A percentile compares a stretch with the other conserved stretches of the same genome.
Evolutionary conservation across 2,113 vertebrate genomes (phyloP).

Genomic region (Triplophysa siluroides): DNA sequence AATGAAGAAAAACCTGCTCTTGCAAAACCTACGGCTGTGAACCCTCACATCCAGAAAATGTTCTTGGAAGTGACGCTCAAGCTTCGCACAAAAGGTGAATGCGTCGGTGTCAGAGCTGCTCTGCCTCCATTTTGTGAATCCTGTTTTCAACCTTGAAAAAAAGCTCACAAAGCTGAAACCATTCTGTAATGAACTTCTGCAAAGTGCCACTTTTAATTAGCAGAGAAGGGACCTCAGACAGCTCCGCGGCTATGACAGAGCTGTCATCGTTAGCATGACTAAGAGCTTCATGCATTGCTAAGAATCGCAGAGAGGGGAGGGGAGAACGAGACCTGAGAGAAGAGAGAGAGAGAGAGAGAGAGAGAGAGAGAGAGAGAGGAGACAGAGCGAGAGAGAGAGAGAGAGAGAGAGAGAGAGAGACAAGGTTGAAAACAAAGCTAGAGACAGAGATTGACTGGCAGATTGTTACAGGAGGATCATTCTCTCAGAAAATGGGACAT

Average conservation of each 20-base stretch:
- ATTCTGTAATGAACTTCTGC: constrained; percentile 45
- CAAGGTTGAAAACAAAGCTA: neutral
- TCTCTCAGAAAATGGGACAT: constrained; percentile 35
- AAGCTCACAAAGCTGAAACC: constrained; percentile 11
- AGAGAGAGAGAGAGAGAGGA: neutral
- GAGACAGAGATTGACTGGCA: constrained; percentile 4
- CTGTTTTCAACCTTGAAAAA: constrained; percentile 27
- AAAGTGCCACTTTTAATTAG: constrained; percentile 57
- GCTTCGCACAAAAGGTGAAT: constrained; percentile 18
- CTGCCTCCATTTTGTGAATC: constrained; percentile 11
- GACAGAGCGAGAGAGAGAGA: too few relatives aligned
- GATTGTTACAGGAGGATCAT: constrained; percentile 26
- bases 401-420: too few relatives aligned
- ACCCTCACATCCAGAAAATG: constrained; percentile 13
- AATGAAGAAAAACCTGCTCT: constrained; percentile 20
- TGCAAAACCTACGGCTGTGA: constrained; percentile 15
- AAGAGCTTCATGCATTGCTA: constrained; percentile 34
- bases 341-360: neutral
- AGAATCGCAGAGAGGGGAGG: constrained; percentile 20
- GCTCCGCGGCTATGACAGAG: constrained; percentile 39
- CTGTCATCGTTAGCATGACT: constrained; percentile 52
- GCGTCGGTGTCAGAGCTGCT: neutral
- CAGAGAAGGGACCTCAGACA: constrained; percentile 46
- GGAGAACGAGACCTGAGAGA: constrained; percentile 2
- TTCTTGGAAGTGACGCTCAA: neutral